Percentiles rank a stretch among this genome's conserved stretches.
Conservation (phyloP, 2,113 vertebrate genomes). For the Poeciliopsis prolifica region DNA sequence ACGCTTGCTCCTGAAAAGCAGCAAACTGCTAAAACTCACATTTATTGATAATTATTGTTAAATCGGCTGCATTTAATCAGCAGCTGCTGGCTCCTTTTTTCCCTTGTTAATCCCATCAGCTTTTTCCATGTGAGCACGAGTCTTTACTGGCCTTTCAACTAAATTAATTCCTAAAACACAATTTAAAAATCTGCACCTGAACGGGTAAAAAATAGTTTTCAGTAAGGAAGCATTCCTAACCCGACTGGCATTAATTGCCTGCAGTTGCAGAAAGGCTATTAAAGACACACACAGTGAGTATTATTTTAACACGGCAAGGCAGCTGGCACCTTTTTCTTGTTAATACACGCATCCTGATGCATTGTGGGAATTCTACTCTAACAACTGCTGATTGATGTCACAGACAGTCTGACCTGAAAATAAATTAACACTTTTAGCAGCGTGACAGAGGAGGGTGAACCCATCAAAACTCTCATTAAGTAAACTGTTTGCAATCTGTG, state of each 20-base stretch:
- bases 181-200: too few relatives aligned
- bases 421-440: neutral
- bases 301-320: neutral
- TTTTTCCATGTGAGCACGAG: too few relatives aligned
- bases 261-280: neutral
- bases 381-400: neutral
- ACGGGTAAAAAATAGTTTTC: too few relatives aligned
- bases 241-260: neutral
- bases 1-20: too few relatives aligned
- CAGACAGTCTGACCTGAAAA: neutral
- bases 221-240: neutral
- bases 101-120: too few relatives aligned
- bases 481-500: neutral
- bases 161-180: too few relatives aligned
- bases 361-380: conserved; percentile 31
- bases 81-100: too few relatives aligned
- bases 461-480: neutral
- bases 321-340: conserved; percentile 33
- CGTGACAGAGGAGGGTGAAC: neutral
- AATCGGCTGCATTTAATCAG: too few relatives aligned
- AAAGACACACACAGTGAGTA: neutral
- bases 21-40: too few relatives aligned
- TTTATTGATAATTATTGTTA: too few relatives aligned
- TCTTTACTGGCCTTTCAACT: too few relatives aligned
- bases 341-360: conserved; percentile 32